phyloP scores from a whole-genome alignment of 1,140 invertebrate species.

The Coenobita brevimanus region DNA sequence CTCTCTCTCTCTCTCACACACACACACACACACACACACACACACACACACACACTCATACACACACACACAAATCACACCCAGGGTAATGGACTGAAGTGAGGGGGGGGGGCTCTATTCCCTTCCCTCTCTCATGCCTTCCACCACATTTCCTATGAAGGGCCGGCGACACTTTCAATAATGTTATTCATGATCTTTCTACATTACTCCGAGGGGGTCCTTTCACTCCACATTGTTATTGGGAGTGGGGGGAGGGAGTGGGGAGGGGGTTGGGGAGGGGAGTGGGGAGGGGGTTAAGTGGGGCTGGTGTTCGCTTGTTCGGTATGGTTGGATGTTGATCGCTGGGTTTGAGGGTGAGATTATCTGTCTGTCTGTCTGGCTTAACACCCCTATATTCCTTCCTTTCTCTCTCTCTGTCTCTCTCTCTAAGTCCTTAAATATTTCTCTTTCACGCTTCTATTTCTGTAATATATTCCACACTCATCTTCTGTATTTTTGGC shows the following conservation, averaged over 20 bases:
- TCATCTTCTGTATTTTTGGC: too few species aligned
- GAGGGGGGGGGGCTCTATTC: too few species aligned
- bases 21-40: neutral
- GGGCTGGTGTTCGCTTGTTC: neutral
- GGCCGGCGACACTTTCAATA: slow-evolving; percentile 47
- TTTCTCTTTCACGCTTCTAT: too few species aligned
- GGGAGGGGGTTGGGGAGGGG: neutral
- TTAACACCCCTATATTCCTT: neutral
- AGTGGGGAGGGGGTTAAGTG: neutral
- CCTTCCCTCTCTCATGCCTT: slow-evolving; percentile 14
- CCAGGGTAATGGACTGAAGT: too few species aligned
- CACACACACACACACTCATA: neutral
- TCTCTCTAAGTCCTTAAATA: too few species aligned
- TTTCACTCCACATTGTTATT: too few species aligned
- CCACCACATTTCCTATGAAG: slow-evolving; percentile 52
- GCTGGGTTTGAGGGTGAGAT: neutral
- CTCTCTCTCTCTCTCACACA: neutral
- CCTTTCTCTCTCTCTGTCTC: neutral
- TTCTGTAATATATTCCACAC: too few species aligned
- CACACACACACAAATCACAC: neutral
- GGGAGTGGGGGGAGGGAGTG: neutral
- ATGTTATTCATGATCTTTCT: slow-evolving; percentile 50
- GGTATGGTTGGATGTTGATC: neutral
- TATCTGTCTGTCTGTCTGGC: neutral
- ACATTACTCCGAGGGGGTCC: too few species aligned